phyloP scores from a whole-genome alignment of 2,113 vertebrate species.

The Microtus oregoni region DNA sequence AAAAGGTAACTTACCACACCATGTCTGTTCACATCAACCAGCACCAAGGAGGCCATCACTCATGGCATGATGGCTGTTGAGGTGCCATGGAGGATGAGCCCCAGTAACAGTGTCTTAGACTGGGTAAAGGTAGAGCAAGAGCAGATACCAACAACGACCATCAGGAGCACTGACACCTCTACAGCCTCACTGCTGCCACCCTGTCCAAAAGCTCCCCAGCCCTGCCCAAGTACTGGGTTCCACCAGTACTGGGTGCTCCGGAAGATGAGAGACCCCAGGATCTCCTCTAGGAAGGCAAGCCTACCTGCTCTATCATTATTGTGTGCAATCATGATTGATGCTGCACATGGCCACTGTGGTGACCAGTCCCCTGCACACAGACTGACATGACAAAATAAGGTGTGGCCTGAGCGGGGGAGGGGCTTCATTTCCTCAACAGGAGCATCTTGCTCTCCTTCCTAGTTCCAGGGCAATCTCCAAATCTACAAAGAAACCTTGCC shows the following conservation, averaged over 20 bases:
- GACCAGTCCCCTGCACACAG: not conserved
- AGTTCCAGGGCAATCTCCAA: no score
- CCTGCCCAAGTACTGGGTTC: not conserved
- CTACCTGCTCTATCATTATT: not conserved
- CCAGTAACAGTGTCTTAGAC: not conserved
- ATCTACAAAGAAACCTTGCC: no score
- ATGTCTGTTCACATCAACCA: not conserved
- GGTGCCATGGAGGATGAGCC: not conserved
- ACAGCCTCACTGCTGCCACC: not conserved
- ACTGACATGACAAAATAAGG: not conserved
- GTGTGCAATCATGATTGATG: not conserved
- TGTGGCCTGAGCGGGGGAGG: not conserved
- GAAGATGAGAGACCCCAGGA: not conserved
- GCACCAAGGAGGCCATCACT: not conserved
- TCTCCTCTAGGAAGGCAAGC: not conserved
- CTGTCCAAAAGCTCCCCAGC: not conserved
- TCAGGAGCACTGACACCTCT: not conserved
- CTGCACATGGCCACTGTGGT: not conserved
- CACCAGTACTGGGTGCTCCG: no score
- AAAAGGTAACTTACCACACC: no score
- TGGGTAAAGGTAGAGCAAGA: not conserved
- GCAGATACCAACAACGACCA: no score
- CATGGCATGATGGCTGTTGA: no score
- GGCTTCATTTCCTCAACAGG: not conserved
- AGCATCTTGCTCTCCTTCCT: not conserved